Base-by-base conservation (phyloP, 2,888 invertebrate genomes). In the Drosophila pseudotalamancana region DNA sequence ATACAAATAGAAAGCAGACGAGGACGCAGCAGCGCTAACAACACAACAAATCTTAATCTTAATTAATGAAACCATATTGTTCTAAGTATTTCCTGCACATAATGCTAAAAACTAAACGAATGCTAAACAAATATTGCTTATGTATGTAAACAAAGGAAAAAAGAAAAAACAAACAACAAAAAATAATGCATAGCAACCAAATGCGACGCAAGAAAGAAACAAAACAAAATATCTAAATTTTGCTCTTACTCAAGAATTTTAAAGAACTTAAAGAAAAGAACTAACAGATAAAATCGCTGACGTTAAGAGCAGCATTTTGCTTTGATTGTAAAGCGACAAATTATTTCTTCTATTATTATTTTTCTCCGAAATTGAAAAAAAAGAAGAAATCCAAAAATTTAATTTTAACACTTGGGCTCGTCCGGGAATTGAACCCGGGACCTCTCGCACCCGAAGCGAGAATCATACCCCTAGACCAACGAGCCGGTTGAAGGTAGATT, bases 391-490 rank as follows among this genome's bases (percentile, higher is more conserved):
- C 19, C 59, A 83, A 71, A 61, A 71, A 68, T 43, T 50, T 49
- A 46, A 31, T 23, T 57, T 59, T 2, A 11, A 27, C 40, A 45
- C 78, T 79, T 88, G 89, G 89, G 89, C 89, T 89, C 89, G 89
- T 89, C 89, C 89, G 89, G 89, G 89, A 89, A 89, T 89, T 89
- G 89, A 89, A 89, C 89, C 89, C 89, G 89, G 89, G 89, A 89
- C 89, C 89, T 89, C 89, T 89, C 89, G 89, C 89, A 89, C 89
- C 89, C 89, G 89, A 89, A 89, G 89, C 89, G 89, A 89, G 89
- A 89, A 89, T 89, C 89, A 89, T 89, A 89, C 89, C 89, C 87
- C 89, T 89, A 89, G 89, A 89, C 89, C 89, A 89, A 89, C 89
- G 89, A 89, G 89, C 89, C 89, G 11, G 76, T 82, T 84, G 76